These are phyloP conservation scores for Mionectes macconnelli DNA, from an alignment of 2,113 vertebrate species.

Conservation along the genomic window DNA sequence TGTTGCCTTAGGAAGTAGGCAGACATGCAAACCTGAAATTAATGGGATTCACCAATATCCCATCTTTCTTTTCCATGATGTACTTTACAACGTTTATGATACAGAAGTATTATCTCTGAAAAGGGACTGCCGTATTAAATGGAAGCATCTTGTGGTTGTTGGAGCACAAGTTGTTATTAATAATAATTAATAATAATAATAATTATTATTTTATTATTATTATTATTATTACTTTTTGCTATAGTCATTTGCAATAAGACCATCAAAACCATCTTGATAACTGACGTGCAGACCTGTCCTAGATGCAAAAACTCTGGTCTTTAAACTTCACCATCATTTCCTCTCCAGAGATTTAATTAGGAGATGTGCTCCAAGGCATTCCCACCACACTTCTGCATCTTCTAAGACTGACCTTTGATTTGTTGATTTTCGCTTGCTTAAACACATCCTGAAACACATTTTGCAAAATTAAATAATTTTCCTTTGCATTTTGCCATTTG, in stretches of 20 bases:
- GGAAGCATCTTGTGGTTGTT: no score
- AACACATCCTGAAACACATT: conserved; percentile 6
- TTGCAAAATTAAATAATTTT: conserved; percentile 42
- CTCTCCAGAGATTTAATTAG: neutral
- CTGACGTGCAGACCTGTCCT: neutral
- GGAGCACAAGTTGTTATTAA: no score
- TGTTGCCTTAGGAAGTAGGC: neutral
- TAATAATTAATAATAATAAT: no score
- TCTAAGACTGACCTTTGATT: conserved; percentile 9
- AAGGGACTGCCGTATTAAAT: neutral
- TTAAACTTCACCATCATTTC: neutral
- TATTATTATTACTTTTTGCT: neutral
- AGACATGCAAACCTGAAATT: neutral
- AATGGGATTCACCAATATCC: neutral
- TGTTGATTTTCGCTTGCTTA: conserved; percentile 5
- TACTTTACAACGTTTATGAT: neutral
- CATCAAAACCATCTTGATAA: neutral
- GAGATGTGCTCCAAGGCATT: neutral
- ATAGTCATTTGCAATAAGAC: neutral
- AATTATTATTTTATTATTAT: no score
- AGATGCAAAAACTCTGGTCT: neutral
- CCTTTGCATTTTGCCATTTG: neutral
- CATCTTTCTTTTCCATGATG: neutral
- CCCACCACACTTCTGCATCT: neutral
- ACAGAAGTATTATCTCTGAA: neutral